Evolutionary conservation across 2,888 invertebrate species (phyloP), one percentile per base, ranked within the genome.

Genomic region (Philereme transversata): DNA sequence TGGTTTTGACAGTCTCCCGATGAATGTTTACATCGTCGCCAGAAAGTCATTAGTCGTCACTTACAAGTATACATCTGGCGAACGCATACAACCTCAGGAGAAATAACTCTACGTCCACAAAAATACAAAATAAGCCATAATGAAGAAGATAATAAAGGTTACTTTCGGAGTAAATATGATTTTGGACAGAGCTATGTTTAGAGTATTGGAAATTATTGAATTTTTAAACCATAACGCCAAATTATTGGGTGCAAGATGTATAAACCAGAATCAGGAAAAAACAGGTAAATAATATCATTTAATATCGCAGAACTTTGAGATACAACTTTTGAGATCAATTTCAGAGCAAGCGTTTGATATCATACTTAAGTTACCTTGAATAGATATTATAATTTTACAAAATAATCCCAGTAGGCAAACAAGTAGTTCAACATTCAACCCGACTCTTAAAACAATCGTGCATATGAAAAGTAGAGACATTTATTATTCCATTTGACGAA

Each of bases 21-120:
- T 80, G 86, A 88, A 81, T 88, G 87, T 85, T 88, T 86, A 89
- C 87, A 86, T 91, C 90, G 84, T 88, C 91, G 81, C 87, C 78
- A 73, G 76, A 81, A 75, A 82, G 83, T 88, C 90, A 91, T 92
- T 91, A 92, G 92, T 89, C 84, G 85, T 81, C 86, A 82, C 79
- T 67, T 69, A 62, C 57, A 60, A 78, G 79, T 80, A 71, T 75
- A 76, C 91, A 91, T 90, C 88, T 92, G 90, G 84, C 76, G 71
- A 75, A 86, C 75, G 77, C 74, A 81, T 86, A 82, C 74, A 75
- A 73, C 74, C 73, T 50, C 67, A 48, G 64, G 48, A 57, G 68
- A 60, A 50, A 33, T 60, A 10, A 48, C 49, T 38, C 7, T 7
- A 34, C 35, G 51, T 7, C 4, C 2, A 9, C 22, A 48, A 44